Evolutionary conservation across 2,113 vertebrate genomes (phyloP), one percentile per base, ranked within the genome.

Genomic region (Cololabis saira): DNA sequence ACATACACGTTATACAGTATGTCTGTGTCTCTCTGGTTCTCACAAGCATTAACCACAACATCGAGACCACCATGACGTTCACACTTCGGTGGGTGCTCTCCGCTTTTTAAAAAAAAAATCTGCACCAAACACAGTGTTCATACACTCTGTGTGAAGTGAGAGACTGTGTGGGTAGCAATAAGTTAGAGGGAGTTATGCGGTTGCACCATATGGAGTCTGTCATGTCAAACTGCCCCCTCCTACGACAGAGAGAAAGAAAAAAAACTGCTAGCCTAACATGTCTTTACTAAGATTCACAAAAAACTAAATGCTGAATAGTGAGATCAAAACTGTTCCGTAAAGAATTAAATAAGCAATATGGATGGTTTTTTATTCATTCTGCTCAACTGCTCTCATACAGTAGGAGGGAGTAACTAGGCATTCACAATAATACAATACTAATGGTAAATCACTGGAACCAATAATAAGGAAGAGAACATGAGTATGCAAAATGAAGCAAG

Each of bases 141-240:
- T n/a, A 21, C 12, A 30, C 13, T 43, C 42, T 60, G n/a, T 61
- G 51, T 67, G 54, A 61, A 19, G 49, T 40, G 27, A 37, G 43
- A 13, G 21, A 48, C 59, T 56, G 41, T 63, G 60, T 64, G 49
- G 27, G 58, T 19, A 37, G 0, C 13, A 59, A 30, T 50, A 41
- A 49, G 51, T 51, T 18, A 64, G 49, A 48, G 57, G 44, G 22
- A 30, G 42, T 43, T 49, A 16, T 64, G 24, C 0, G 15, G 64
- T 53, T 61, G 56, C 56, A 51, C 42, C 80, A 76, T 77, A 56
- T 66, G 77, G 69, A 69, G 66, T 30, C 1, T 60, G 22, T 83
- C 62, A 51, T 4, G 1, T 54, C 51, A 71, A 85, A 77, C 49
- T 22, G 21, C 0, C 15, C 14, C 72, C 74, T 74, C 60, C 67